Evolutionary conservation across 2,797 vertebrate species (phyloP), one percentile per base, ranked within the genome.

Genomic region (Malurus leucopterus): DNA sequence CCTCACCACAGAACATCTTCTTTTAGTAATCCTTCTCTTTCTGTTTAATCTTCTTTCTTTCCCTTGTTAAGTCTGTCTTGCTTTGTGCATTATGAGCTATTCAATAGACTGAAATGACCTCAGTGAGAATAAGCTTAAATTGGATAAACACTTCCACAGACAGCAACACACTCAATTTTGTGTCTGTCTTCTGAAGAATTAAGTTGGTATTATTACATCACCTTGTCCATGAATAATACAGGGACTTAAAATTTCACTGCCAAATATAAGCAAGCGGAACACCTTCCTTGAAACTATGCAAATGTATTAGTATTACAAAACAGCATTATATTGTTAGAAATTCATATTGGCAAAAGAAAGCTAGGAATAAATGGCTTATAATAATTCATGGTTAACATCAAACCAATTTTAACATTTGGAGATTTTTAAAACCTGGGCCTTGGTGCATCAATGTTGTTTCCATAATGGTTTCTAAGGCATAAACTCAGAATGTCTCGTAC

Each of bases 41-140:
- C 76, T 80, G 16, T 54, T 86, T 94, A 93, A 96, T 93, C 93
- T 91, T 88, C 94, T 92, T 95, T 95, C 84, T 91, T 92, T 93
- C 49, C 27, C 27, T 77, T 85, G 41, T 91, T 79, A 83, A 93
- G 50, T 81, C 67, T 80, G 32, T 76, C 84, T 79, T 89, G 54
- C 67, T 91, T 93, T 93, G 72, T 13, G 11, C 51, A 88, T 85
- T 94, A 93, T 30, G 47, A 91, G 75, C 40, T 85, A 55, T 79
- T 92, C 67, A 65, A 88, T 64, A 92, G 67, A 93, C 80, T 81
- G 80, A 94, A 93, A 91, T 93, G 18, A 95, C 89, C 82, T 83
- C 77, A 65, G 46, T 76, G 61, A 93, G 81, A 95, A 95, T 75
- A 92, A 94, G 77, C 80, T 93, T 91, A 93, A 95, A 88, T 65